Conservation (phyloP, 2,888 invertebrate species). For the Tyria jacobaeae region DNA sequence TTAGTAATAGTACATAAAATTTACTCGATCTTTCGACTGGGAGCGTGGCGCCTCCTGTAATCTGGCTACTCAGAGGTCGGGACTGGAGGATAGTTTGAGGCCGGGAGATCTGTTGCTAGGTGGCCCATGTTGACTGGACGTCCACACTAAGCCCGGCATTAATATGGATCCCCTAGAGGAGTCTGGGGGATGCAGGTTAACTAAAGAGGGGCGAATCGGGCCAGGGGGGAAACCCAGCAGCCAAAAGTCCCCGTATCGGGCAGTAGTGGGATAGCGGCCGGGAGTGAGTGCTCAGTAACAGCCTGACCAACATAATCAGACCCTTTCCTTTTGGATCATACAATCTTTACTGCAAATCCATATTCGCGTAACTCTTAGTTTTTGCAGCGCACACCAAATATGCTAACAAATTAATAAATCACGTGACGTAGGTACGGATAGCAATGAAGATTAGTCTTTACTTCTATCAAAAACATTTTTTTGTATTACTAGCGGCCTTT, state of each 20-base stretch:
- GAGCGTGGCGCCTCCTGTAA: conserved; percentile 99
- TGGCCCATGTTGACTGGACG: conserved; percentile 92
- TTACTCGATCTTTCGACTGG: conserved; percentile 90
- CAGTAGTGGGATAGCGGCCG: conserved; percentile 99
- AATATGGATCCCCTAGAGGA: conserved; percentile 97
- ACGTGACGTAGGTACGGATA: too few relatives aligned
- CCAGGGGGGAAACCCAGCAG: conserved; percentile 99
- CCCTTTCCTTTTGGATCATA: conserved; percentile 84
- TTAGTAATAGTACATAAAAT: too few relatives aligned
- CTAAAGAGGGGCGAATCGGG: conserved; percentile 99
- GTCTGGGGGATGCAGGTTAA: conserved; percentile 91
- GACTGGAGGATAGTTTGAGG: conserved; percentile 96
- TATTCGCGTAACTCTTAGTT: too few relatives aligned
- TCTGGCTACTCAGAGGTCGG: conserved; percentile 98
- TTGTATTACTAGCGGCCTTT: too few relatives aligned
- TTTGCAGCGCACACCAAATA: too few relatives aligned
- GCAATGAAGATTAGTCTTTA: too few relatives aligned
- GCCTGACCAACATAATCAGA: conserved; percentile 89
- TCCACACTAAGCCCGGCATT: conserved; percentile 99
- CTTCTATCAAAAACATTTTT: too few relatives aligned
- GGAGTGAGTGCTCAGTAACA: conserved; percentile 96
- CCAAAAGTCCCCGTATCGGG: conserved; percentile 99
- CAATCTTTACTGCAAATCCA: too few relatives aligned
- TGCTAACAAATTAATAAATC: too few relatives aligned
- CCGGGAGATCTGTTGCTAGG: conserved; percentile 75